Base-by-base conservation (phyloP, 2,888 invertebrate species). In the Julus scandinavius region DNA sequence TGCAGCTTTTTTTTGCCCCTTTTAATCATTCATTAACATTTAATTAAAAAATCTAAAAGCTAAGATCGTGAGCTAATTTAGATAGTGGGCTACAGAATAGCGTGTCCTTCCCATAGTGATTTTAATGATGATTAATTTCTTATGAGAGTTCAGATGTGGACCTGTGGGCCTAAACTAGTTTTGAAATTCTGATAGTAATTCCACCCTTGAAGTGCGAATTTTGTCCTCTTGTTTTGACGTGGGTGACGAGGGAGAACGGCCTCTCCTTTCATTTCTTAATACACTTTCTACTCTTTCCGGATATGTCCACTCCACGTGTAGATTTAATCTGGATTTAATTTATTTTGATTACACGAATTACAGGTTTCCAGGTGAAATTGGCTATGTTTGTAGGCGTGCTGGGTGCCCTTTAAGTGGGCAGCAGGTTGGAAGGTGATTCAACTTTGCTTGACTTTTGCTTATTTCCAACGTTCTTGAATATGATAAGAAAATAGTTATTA, bases 181-280 rank as follows among this genome's bases (percentile, higher is more conserved):
- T 72, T 72, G 29, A 29, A 72, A 72, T 72, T 72, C 29, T 29
- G 15, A 4, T 72, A 29, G 29, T 29, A 72, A 72, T 29, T 80
- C 38, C 80, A 38, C 6, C 38, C 38, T 80, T 38, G 38, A 38
- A 38, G 1, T 80, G 80, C 6, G 80, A 80, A 80, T 80, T 63
- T 80, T 80, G 80, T 80, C 80, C 13, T 80, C 63, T 72, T 72
- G 63, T n/a, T 63, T 72, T n/a, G 63, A 72, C 63, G 80, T 80
- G 80, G 80, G 80, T 80, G 72, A 3, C 72, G 72, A 29, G 72
- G 72, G 29, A 72, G 29, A 45, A 5, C 41, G 29, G 72, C 72
- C 11, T 80, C 5, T 63, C 63, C 63, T 63, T 63, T 63, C 63
- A 63, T 17, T 63, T 63, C 63, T 63, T 63, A 20, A 38, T 80